Percentiles rank a stretch among this genome's conserved stretches.
Evolutionary conservation across 2,113 vertebrate species (phyloP).

Genomic region (Cyphomyrus discorhynchus): DNA sequence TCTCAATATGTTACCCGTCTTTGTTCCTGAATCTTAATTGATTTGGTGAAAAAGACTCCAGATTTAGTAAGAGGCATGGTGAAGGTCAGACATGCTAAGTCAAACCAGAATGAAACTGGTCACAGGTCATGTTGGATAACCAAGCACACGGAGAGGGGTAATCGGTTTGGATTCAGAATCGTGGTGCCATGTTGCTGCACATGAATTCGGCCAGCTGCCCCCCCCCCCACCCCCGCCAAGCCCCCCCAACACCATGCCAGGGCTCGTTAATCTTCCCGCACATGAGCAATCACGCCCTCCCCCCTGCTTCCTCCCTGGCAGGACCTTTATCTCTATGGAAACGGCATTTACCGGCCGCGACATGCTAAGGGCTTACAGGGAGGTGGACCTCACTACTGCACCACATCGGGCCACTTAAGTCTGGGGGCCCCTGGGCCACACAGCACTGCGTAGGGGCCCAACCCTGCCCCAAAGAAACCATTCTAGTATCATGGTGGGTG

Average conservation of each 20-base stretch:
- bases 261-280: constrained; percentile 33
- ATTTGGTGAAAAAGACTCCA: neutral
- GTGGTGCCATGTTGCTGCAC: neutral
- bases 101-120: neutral
- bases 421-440: neutral
- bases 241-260: neutral
- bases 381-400: neutral
- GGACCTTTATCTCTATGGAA: constrained; percentile 38
- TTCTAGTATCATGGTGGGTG: neutral
- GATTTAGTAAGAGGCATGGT: neutral
- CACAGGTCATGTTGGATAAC: neutral
- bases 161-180: neutral
- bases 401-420: neutral
- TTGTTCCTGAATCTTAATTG: neutral
- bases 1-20: neutral
- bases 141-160: neutral
- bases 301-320: constrained; percentile 21
- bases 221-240: constrained; percentile 1
- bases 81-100: neutral
- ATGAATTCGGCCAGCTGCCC: neutral
- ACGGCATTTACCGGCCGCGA: constrained; percentile 33
- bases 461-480: neutral
- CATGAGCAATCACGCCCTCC: constrained; percentile 27
- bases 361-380: neutral
- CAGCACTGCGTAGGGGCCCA: neutral